Base-by-base conservation (phyloP, 2,888 invertebrate genomes). In the Parnassius mnemosyne region DNA sequence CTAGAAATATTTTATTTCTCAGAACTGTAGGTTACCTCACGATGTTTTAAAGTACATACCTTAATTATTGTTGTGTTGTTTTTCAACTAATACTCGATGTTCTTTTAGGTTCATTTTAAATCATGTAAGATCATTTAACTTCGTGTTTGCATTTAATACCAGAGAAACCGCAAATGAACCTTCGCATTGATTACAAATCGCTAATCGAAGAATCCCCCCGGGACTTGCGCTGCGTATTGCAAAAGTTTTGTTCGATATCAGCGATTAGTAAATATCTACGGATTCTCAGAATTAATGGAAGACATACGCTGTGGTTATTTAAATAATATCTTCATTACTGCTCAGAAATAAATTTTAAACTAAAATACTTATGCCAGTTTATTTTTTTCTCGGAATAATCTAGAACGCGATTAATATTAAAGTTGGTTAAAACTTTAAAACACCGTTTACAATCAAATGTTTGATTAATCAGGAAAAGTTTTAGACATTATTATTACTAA, bases 141-240 rank as follows among this genome's bases (percentile, higher is more conserved):
- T 71, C 71, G 66, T 66, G 77, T 81, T 83, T 80, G 78, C 76
- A 78, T 79, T 81, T 81, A 82, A 84, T 80, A 79, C 73, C 72
- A 68, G 61, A 54, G 67, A 70, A 67, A 68, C 59, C 63, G 53
- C 50, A 68, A 69, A 69, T 65, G 66, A 66, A 64, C 66, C 65
- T 64, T 71, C 73, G 75, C 79, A 78, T 82, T 86, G 85, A 87
- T 87, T 86, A 84, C 83, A 85, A 88, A 89, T 87, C 83, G 83
- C 84, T 87, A 86, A 87, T 86, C 85, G 81, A 85, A 85, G 83
- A 80, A 82, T 83, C 79, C 72, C 68, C 68, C 60, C 57, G 66
- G 59, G 75, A 83, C 82, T 84, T 85, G 81, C 76, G 76, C 74
- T 74, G 74, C 16, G 72, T 86, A 87, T 88, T 87, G 87, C 84